Conservation (phyloP, 2,888 invertebrate species). For the Rotaria magnacalcarata region DNA sequence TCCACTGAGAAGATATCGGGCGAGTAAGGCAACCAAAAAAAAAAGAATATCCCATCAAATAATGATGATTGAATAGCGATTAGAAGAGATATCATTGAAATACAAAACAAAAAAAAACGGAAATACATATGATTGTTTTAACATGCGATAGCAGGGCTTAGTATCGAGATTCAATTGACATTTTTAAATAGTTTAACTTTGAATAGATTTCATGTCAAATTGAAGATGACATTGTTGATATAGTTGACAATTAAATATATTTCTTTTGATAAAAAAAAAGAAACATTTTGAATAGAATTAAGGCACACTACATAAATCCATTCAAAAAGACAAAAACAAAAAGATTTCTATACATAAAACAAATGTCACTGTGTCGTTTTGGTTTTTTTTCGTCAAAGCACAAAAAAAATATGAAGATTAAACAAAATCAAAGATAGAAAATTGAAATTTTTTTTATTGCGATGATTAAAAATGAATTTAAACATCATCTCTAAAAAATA, state of each 20-base stretch:
- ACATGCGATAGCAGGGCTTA: too few relatives aligned
- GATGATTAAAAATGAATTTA: neutral
- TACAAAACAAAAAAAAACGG: too few relatives aligned
- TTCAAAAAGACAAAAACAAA: neutral
- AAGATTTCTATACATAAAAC: neutral
- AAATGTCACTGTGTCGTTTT: slow-evolving; percentile 1
- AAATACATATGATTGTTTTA: too few relatives aligned
- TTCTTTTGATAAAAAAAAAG: neutral
- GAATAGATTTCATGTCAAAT: neutral
- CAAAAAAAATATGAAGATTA: slow-evolving; percentile 9
- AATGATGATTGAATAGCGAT: too few relatives aligned
- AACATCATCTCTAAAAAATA: neutral
- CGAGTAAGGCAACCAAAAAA: too few relatives aligned
- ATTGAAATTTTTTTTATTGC: neutral
- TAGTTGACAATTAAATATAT: neutral
- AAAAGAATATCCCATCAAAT: too few relatives aligned
- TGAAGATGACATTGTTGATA: neutral
- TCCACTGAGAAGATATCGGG: too few relatives aligned
- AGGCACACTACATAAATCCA: slow-evolving; percentile 18
- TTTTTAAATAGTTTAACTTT: too few relatives aligned
- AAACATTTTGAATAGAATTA: neutral
- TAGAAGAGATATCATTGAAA: too few relatives aligned
- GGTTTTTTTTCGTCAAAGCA: neutral
- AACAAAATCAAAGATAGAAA: neutral
- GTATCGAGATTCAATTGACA: too few relatives aligned